Evolutionary conservation across 2,888 invertebrate genomes (phyloP), one percentile per base, ranked within the genome.

Genomic region (Tenthredo livida): DNA sequence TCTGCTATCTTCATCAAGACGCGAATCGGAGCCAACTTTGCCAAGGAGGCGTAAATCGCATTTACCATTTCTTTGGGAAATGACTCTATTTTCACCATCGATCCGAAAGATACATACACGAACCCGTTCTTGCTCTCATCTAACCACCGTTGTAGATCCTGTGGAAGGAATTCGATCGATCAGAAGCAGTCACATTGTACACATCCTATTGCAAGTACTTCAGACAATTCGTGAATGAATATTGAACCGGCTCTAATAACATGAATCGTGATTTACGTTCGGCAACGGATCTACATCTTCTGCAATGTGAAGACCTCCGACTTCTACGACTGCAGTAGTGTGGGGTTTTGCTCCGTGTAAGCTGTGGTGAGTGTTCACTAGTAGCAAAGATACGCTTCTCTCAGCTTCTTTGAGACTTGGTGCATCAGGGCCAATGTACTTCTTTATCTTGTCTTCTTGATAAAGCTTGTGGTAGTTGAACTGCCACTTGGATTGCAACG

Each of bases 301-400:
- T 78, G 93, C 92, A 67, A 95, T 93, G 86, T 95, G 95, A 84
- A 5, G 90, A 50, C 95, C 95, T 15, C 94, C 95, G 12, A 95
- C 94, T 80, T 95, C 94, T 17, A 95, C 90, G 87, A 94, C 90
- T 1, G 92, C 93, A 0, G 94, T 91, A 1, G 94, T 91, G 0
- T 89, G 90, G 2, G 95, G 94, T 54, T 93, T 95, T 94, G 85
- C 94, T 94, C 93, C 93, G 50, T 94, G 93, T 50, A 95, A 87
- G 3, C 93, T 93, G 47, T 93, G 92, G 90, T 95, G 94, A 94
- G 88, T 1, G 89, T 95, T 95, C 0, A 94, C 87, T 61, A 95
- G 88, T 43, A 95, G 91, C 12, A 95, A 88, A 2, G 94, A 94
- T 17, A 94, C 90, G 82, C 93, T 93, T 61, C 91, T 93, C 86